These are phyloP conservation scores for Cantharis rustica DNA, from an alignment of 2,888 invertebrate genomes.

Conservation along the genomic window DNA sequence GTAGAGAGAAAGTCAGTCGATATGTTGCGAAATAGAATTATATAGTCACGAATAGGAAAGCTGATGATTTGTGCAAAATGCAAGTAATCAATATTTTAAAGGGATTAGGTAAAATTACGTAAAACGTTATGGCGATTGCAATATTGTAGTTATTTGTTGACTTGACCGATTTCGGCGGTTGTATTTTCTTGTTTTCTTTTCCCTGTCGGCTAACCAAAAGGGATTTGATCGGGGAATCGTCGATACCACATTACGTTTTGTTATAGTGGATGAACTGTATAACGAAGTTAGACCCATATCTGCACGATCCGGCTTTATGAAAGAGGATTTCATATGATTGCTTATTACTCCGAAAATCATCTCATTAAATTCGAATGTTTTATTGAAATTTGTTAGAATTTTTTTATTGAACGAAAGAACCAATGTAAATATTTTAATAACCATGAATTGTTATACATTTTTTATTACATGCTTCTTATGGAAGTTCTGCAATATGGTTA, in stretches of 20 bases:
- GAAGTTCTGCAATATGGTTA: slow-evolving; percentile 31
- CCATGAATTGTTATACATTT: slow-evolving; percentile 19
- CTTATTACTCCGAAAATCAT: slow-evolving; percentile 25
- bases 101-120: slow-evolving; percentile 12
- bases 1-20: slow-evolving; percentile 29
- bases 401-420: background rate
- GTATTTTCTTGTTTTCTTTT: slow-evolving; percentile 1
- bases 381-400: background rate
- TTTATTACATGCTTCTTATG: slow-evolving; percentile 25
- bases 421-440: slow-evolving; percentile 13
- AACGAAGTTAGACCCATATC: slow-evolving; percentile 25
- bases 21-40: slow-evolving; percentile 32
- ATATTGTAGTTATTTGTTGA: background rate
- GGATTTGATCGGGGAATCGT: slow-evolving; percentile 11
- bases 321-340: slow-evolving; percentile 31
- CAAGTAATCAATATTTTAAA: slow-evolving; percentile 10
- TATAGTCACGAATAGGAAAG: slow-evolving; percentile 34
- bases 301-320: slow-evolving; percentile 23
- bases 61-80: slow-evolving; percentile 28
- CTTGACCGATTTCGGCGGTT: background rate
- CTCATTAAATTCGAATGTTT: slow-evolving; percentile 22
- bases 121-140: slow-evolving; percentile 2
- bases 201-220: slow-evolving; percentile 5
- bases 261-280: slow-evolving; percentile 24
- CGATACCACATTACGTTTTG: slow-evolving; percentile 15